Evolutionary conservation across 2,797 vertebrate genomes (phyloP).

Genomic region (Scolopax bukidnonensis): DNA sequence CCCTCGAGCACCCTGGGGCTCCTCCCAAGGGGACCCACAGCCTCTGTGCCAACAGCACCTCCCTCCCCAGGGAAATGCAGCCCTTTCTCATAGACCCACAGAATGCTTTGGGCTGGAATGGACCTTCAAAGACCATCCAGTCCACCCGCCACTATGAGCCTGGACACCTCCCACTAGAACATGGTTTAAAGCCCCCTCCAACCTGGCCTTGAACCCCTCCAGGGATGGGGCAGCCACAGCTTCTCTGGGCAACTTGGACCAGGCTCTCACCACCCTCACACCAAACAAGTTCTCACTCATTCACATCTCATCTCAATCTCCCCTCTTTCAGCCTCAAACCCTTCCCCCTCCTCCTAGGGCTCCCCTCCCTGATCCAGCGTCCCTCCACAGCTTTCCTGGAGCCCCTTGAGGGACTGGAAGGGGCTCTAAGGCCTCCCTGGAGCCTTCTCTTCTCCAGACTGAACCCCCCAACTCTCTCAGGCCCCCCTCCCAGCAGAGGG

Average conservation of each 20-base stretch:
- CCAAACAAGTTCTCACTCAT: no score
- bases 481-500: background rate
- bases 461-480: no score
- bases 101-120: background rate
- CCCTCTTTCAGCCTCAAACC: no score
- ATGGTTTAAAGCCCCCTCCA: background rate
- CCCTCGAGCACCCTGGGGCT: background rate
- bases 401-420: no score
- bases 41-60: background rate
- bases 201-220: background rate
- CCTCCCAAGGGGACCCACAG: background rate
- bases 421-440: no score
- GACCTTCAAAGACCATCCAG: background rate
- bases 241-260: background rate
- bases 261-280: no score
- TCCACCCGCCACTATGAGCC: background rate
- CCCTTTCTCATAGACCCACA: background rate
- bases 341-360: no score
- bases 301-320: no score
- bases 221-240: background rate
- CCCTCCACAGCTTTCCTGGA: no score
- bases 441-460: no score
- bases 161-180: background rate
- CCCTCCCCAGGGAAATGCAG: background rate
- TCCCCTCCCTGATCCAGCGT: no score